Conservation (phyloP, 2,888 invertebrate species). For the Cactoblastis cactorum region DNA sequence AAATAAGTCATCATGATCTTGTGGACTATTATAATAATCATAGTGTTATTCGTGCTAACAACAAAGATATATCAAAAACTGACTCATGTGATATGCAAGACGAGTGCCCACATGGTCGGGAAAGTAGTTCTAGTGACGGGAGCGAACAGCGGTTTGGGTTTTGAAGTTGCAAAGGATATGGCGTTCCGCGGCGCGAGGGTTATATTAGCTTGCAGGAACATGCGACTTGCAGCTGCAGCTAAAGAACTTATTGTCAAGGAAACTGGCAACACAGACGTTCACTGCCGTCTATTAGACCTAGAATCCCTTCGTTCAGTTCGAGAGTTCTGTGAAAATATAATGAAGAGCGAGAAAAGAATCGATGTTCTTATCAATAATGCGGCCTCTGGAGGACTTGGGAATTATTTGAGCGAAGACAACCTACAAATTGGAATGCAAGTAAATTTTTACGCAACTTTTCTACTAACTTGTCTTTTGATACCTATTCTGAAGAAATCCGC, state of each 20-base stretch:
- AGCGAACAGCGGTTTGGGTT: constrained; percentile 73
- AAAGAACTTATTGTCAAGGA: constrained; percentile 55
- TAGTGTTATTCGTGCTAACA: constrained; percentile 35
- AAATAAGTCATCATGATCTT: constrained; percentile 47
- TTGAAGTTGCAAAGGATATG: constrained; percentile 73
- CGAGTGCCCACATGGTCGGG: constrained; percentile 67
- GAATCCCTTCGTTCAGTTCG: constrained; percentile 69
- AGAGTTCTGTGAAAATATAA: constrained; percentile 77
- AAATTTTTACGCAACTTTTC: constrained; percentile 86
- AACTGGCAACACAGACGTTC: constrained; percentile 57
- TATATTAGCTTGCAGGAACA: constrained; percentile 72
- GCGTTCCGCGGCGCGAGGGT: constrained; percentile 72
- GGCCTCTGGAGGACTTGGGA: constrained; percentile 68
- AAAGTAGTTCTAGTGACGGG: constrained; percentile 71
- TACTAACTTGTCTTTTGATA: constrained; percentile 82
- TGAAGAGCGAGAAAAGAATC: constrained; percentile 66
- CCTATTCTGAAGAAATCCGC: constrained; percentile 76
- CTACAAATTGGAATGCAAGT: constrained; percentile 84
- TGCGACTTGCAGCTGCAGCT: constrained; percentile 54
- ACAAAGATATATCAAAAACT: constrained; percentile 64
- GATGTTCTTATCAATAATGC: constrained; percentile 82
- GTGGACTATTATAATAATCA: constrained; percentile 33
- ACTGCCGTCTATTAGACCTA: constrained; percentile 60
- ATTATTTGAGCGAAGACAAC: constrained; percentile 81
- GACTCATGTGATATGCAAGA: constrained; percentile 58